These are phyloP conservation scores for Diabrotica balteata DNA, from an alignment of 2,888 invertebrate species.

Conservation along the genomic window DNA sequence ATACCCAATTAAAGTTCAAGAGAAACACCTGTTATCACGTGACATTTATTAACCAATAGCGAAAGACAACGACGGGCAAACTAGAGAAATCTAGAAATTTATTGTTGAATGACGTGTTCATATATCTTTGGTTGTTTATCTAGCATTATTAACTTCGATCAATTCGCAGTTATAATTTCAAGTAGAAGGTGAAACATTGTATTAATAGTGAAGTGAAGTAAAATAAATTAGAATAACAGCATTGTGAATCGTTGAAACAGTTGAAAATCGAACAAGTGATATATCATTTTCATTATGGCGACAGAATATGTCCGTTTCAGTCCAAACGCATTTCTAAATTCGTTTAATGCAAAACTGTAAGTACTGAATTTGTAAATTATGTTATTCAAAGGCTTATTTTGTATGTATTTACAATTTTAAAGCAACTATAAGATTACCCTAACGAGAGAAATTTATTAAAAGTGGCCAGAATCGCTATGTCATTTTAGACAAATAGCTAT, in stretches of 20 bases:
- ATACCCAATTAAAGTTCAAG: too few relatives aligned
- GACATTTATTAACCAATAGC: conserved; percentile 26
- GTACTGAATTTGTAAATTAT: conserved; percentile 56
- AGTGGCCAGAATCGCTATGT: too few relatives aligned
- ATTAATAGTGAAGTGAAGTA: conserved; percentile 8
- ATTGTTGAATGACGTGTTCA: conserved; percentile 36
- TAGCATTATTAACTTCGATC: background rate
- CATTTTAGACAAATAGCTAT: too few relatives aligned
- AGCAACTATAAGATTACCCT: too few relatives aligned
- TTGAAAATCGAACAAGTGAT: conserved; percentile 33
- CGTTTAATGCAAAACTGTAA: conserved; percentile 76
- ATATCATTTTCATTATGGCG: conserved; percentile 47
- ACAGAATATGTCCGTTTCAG: conserved; percentile 66
- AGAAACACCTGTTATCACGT: conserved; percentile 4
- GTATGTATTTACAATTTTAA: too few relatives aligned
- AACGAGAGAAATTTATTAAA: too few relatives aligned
- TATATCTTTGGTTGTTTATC: conserved; percentile 30
- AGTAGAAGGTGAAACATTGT: background rate
- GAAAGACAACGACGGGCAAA: conserved; percentile 16
- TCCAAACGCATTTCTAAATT: conserved; percentile 66
- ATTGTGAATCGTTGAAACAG: conserved; percentile 23
- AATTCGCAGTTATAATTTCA: background rate
- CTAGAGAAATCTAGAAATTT: conserved; percentile 30
- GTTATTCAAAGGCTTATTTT: too few relatives aligned
- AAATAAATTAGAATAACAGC: background rate